phyloP scores from a whole-genome alignment of 2,797 vertebrate genomes.

The Tangara arthus region DNA sequence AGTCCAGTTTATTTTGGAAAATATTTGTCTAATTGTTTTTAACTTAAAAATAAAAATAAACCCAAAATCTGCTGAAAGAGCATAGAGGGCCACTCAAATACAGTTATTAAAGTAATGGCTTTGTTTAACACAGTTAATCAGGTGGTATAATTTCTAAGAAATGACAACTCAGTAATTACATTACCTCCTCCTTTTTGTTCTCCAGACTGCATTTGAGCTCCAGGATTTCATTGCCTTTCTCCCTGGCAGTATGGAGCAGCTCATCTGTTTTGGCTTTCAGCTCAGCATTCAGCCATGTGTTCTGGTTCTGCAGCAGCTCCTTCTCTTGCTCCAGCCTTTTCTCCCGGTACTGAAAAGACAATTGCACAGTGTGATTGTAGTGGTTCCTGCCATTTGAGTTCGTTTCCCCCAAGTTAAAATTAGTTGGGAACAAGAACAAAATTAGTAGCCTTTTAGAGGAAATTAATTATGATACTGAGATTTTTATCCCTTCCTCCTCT shows the following conservation, averaged over 20 bases:
- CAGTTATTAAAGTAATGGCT: not conserved
- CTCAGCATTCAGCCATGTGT: slow-evolving; percentile 89
- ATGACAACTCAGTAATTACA: not conserved
- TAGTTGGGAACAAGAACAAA: not conserved
- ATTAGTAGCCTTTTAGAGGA: not conserved
- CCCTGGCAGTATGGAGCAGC: slow-evolving; percentile 85
- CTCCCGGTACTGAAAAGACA: slow-evolving; percentile 86
- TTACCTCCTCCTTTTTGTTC: slow-evolving; percentile 92
- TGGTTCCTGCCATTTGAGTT: not conserved
- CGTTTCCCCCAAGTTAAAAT: not conserved
- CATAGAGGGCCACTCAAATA: not conserved
- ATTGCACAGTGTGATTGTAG: not conserved
- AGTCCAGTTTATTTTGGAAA: not conserved
- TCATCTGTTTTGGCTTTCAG: slow-evolving; percentile 93
- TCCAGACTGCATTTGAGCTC: slow-evolving; percentile 90
- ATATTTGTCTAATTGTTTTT: not conserved
- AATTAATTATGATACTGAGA: not conserved
- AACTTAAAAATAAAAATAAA: not conserved
- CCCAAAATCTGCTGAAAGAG: not conserved
- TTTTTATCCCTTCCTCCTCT: not conserved
- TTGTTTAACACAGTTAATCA: not conserved
- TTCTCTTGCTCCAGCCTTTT: slow-evolving; percentile 96
- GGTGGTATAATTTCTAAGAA: not conserved
- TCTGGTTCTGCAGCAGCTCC: slow-evolving; percentile 87
- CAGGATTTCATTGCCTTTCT: slow-evolving; percentile 92